Conservation (phyloP, 2,113 vertebrate genomes). For the Fregetta grallaria region DNA sequence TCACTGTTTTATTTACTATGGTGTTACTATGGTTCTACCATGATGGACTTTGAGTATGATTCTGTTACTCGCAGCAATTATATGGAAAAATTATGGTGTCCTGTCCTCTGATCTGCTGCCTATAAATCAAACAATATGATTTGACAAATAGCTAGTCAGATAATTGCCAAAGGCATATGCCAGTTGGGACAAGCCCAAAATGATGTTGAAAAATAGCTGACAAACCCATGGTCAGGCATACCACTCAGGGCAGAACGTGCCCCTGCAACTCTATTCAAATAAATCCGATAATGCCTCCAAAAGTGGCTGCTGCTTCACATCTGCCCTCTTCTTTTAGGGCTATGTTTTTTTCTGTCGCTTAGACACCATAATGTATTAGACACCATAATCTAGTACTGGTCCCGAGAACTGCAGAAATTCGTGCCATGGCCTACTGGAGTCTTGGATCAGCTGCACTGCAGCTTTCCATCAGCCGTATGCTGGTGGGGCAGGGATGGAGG, state of each 20-base stretch:
- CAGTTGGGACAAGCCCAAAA: neutral
- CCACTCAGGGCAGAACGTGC: neutral
- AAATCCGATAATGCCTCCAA: neutral
- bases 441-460: neutral
- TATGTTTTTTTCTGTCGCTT: neutral
- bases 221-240: neutral
- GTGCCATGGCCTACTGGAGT: neutral
- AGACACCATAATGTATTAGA: neutral
- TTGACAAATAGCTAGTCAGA: neutral
- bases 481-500: neutral
- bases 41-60: neutral
- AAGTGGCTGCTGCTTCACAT: neutral
- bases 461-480: neutral
- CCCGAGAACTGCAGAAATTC: neutral
- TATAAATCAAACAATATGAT: neutral
- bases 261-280: neutral
- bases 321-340: neutral
- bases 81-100: neutral
- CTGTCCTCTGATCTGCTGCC: neutral
- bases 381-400: neutral
- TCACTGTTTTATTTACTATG: neutral
- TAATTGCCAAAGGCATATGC: neutral
- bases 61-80: neutral
- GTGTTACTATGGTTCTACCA: neutral
- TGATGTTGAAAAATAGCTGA: neutral